Percentiles rank a stretch among this genome's conserved stretches.
Evolutionary conservation across 1,140 invertebrate genomes (phyloP).

Genomic region (Zaprionus inermis): DNA sequence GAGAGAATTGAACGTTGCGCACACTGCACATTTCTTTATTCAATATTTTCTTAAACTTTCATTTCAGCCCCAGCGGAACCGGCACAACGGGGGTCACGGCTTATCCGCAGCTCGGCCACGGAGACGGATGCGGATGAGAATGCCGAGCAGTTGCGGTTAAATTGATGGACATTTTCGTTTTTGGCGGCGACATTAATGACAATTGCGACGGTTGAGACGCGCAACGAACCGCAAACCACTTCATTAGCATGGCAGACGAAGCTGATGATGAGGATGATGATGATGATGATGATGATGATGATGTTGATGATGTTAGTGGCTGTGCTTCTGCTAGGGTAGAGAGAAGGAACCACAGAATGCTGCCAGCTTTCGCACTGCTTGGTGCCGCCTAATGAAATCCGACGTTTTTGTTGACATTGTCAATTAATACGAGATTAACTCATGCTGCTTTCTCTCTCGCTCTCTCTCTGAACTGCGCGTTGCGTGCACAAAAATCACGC

Average conservation of each 20-base stretch:
- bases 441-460: slow-evolving; percentile 23
- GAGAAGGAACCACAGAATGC: slow-evolving; percentile 5
- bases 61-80: not conserved
- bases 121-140: not conserved
- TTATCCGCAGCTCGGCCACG: not conserved
- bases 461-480: slow-evolving; percentile 4
- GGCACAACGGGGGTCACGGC: not conserved
- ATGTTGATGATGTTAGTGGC: too few relatives aligned
- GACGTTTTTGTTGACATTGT: slow-evolving; percentile 75
- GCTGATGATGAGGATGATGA: slow-evolving; percentile 15
- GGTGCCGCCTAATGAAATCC: slow-evolving; percentile 58
- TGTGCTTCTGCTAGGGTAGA: not conserved
- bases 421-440: slow-evolving; percentile 79
- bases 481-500: slow-evolving; percentile 76
- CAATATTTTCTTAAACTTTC: not conserved
- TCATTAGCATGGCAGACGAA: slow-evolving; percentile 48
- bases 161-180: slow-evolving; percentile 73
- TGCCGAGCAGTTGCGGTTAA: slow-evolving; percentile 58
- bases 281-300: slow-evolving; percentile 13
- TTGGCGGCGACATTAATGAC: slow-evolving; percentile 66
- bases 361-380: slow-evolving; percentile 28
- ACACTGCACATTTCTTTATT: not conserved
- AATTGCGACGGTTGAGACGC: slow-evolving; percentile 72
- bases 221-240: slow-evolving; percentile 70
- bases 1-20: too few relatives aligned